Conservation (phyloP, 1,140 invertebrate genomes). For the Dreissena rostriformis region DNA sequence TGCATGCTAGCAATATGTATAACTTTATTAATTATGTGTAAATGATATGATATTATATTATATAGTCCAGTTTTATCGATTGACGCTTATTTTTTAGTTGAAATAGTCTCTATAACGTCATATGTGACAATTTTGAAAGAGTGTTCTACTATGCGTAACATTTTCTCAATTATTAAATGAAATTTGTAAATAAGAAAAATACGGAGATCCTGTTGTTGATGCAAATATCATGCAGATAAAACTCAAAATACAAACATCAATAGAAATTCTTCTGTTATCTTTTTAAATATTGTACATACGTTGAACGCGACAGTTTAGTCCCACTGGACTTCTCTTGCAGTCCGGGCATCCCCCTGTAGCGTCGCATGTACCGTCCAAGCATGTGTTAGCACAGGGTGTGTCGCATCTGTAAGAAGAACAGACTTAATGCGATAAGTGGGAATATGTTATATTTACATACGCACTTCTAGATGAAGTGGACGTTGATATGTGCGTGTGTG, state of each 20-base stretch:
- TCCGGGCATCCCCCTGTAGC: conserved; percentile 19
- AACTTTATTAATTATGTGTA: too few species aligned
- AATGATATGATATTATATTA: too few species aligned
- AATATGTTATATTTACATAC: too few species aligned
- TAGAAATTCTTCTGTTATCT: too few species aligned
- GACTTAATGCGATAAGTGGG: too few species aligned
- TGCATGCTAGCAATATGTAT: too few species aligned
- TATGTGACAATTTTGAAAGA: too few species aligned
- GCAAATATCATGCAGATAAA: neutral
- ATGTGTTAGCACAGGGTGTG: conserved; percentile 31
- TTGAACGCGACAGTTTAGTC: conserved; percentile 38
- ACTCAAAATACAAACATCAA: neutral
- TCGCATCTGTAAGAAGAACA: conserved; percentile 5
- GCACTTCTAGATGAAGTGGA: too few species aligned
- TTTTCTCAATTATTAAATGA: neutral
- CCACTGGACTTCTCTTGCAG: conserved; percentile 16
- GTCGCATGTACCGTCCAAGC: conserved; percentile 31
- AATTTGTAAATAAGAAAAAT: too few species aligned
- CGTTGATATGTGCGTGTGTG: too few species aligned
- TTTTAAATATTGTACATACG: neutral
- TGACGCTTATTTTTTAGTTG: neutral
- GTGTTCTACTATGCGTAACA: too few species aligned
- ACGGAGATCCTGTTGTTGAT: too few species aligned
- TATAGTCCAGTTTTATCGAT: neutral
- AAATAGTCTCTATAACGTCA: neutral